Evolutionary conservation across 2,888 invertebrate genomes (phyloP), one percentile per base, ranked within the genome.

Genomic region (Stenurella melanura): DNA sequence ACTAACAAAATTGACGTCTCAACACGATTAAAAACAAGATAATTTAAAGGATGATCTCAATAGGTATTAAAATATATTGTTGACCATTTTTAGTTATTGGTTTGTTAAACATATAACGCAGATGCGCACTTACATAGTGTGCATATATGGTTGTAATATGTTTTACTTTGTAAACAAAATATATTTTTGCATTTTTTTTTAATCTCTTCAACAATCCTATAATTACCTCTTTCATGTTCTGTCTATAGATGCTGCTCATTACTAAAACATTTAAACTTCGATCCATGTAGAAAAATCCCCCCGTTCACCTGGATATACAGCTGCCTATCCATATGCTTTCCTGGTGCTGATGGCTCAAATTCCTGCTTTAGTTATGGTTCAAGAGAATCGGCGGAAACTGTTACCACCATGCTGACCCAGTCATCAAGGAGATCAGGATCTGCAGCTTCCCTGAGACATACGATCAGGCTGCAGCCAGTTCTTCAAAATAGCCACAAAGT

Each of bases 291-390:
- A 89, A 92, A 92, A 86, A 91, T 93, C 80, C 93, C 94, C 0
- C 94, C 94, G 10, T 93, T 93, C 88, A 93, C 93, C 81, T 94
- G 94, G 94, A 89, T 94, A 81, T 93, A 93, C 90, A 93, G 93
- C 81, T 89, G 89, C 81, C 80, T 89, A 72, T 86, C 88, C 60
- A 76, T 86, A 76, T 89, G 88, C 78, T 86, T 87, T 78, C 88
- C 88, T 21, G 87, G 86, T 56, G 81, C 87, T 76, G 84, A 86
- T 67, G 84, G 85, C 71, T 81, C 84, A 63, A 85, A 85, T 30
- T 87, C 85, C 70, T 88, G 88, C 81, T 82, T 88, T 60, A 87
- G 87, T 57, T 87, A 87, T 81, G 86, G 87, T 61, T 82, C 81
- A 42, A 73, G 86, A 56, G 84, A 85, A 42, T 81, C 86, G 18